Base-by-base conservation (phyloP, 1,140 invertebrate species). In the Dendrolimus kikuchii region DNA sequence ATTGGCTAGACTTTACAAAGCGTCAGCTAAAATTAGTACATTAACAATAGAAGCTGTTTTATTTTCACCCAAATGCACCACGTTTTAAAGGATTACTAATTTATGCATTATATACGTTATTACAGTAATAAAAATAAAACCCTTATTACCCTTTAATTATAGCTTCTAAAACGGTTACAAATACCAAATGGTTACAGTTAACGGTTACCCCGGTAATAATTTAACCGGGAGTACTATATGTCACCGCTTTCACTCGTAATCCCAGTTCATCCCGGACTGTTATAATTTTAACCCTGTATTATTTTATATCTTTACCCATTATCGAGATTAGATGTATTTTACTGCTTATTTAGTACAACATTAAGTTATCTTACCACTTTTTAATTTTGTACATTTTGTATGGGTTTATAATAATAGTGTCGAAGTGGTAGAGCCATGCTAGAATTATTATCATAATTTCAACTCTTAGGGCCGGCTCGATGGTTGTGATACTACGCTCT, bases 231-330 rank as follows among this genome's bases (percentile, higher is more conserved):
- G 64, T 66, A 62, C 61, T 53, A 57, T 64, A 51, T 66, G 71
- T 74, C 71, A 71, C 59, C 68, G 71, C 50, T 52, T 58, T 55
- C 61, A 49, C 56, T 51, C 62, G 64, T 74, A 71, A 74, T 69
- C 66, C 68, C 51, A 60, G 46, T 69, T 74, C 68, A 71, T 50
- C 57, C 54, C 47, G 50, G 47, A 53, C 37, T 23, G 68, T 63
- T 69, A 66, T 72, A 72, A 69, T 67, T 72, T 72, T 72, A 72
- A 72, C 62, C 66, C 66, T 60, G 60, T 52, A 62, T 69, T 68
- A 67, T 64, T 69, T 72, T 72, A 69, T 64, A 68, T 63, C 57
- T 60, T 58, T 49, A n/a, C 43, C 50, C 66, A 66, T 68, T 69
- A 66, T 60, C 60, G 51, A 45, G 66, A 64, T 56, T 72, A 69